Evolutionary conservation across 1,140 invertebrate species (phyloP).

Genomic region (Zaprionus ghesquierei): DNA sequence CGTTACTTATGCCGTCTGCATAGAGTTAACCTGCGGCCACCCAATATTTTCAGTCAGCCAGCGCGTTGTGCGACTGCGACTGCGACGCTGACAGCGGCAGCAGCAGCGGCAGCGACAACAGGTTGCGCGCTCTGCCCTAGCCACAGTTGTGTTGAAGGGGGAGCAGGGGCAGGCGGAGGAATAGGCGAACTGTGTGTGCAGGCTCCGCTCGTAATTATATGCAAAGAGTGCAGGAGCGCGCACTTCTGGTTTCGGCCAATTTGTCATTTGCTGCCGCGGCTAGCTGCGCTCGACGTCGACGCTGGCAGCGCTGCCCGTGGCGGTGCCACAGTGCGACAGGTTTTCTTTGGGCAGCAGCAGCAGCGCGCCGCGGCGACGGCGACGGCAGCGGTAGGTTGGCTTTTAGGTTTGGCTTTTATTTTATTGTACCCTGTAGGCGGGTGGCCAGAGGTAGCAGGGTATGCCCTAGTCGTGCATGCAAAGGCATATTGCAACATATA

Average conservation of each 20-base stretch:
- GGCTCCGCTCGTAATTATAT: conserved; percentile 39
- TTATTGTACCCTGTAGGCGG: conserved; percentile 22
- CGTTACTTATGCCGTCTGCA: conserved; percentile 79
- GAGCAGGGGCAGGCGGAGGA: neutral
- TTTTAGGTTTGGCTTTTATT: conserved; percentile 38
- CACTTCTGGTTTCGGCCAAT: conserved; percentile 50
- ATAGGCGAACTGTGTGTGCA: conserved; percentile 2
- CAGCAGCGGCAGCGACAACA: conserved; percentile 35
- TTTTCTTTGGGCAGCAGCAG: conserved; percentile 44
- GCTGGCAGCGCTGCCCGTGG: neutral
- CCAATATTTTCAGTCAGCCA: conserved; percentile 60
- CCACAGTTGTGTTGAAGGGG: neutral
- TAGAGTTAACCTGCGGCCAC: conserved; percentile 77
- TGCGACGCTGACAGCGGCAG: neutral
- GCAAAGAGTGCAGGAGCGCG: conserved; percentile 51
- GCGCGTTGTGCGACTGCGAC: neutral
- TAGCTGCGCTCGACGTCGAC: neutral
- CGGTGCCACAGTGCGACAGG: conserved; percentile 48
- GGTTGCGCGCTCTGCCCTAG: neutral
- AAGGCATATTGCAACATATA: no score
- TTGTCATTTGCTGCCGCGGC: conserved; percentile 43
- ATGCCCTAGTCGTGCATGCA: no score
- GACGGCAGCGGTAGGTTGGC: neutral
- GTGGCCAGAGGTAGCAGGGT: neutral
- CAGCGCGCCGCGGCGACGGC: neutral